Evolutionary conservation across 1,140 invertebrate species (phyloP).

Genomic region (Drosophila ananassae): DNA sequence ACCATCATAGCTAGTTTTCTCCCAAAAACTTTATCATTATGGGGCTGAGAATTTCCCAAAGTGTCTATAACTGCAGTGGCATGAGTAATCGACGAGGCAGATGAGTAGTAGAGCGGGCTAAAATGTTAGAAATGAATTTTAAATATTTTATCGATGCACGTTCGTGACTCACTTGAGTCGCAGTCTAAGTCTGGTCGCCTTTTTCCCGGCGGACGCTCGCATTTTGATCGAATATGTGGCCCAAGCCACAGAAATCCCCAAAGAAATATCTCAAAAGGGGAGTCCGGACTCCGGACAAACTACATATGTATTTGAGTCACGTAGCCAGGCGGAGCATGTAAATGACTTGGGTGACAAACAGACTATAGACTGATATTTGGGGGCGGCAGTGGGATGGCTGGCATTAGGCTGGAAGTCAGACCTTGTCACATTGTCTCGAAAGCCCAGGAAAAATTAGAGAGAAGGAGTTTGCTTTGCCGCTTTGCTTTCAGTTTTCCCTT

Average conservation of each 20-base stretch:
- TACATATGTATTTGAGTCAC: constrained; percentile 74
- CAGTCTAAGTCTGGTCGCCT: constrained; percentile 22
- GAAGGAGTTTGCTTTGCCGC: constrained; percentile 42
- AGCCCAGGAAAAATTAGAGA: constrained; percentile 36
- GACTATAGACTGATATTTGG: constrained; percentile 48
- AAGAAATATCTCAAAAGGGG: constrained; percentile 37
- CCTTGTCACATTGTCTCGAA: constrained; percentile 76
- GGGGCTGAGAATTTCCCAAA: background rate
- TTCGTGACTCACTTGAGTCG: constrained; percentile 73
- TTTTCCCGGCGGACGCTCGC: constrained; percentile 50
- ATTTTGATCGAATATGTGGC: constrained; percentile 74
- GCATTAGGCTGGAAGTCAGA: constrained; percentile 1
- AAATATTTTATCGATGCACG: constrained; percentile 78
- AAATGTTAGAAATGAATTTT: constrained; percentile 82
- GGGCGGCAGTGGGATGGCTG: constrained; percentile 31
- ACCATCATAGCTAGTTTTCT: background rate
- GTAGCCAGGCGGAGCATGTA: constrained; percentile 74
- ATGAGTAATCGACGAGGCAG: constrained; percentile 50
- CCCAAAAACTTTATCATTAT: background rate
- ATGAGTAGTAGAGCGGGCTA: constrained; percentile 38
- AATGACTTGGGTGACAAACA: constrained; percentile 82
- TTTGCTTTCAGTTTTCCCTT: constrained; percentile 29
- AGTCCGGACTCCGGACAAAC: constrained; percentile 5
- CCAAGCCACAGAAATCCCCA: constrained; percentile 60
- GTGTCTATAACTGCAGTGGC: constrained; percentile 24